These are phyloP conservation scores for Ctenopoma multispine DNA, from an alignment of 2,797 vertebrate species.

Conservation along the genomic window DNA sequence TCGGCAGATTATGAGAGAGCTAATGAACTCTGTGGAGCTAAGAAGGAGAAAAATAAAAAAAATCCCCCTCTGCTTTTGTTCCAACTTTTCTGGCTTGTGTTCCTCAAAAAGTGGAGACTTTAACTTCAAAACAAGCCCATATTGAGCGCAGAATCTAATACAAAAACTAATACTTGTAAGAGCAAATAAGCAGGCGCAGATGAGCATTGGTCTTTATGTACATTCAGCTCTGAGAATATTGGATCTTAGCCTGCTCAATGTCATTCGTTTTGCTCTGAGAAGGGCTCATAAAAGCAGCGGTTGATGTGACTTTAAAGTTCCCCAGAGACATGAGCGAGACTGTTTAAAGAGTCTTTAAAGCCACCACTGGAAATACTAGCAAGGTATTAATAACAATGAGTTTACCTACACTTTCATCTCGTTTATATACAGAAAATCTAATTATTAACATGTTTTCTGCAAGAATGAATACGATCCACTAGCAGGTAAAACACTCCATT, in stretches of 20 bases:
- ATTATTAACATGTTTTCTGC: slow-evolving; percentile 6
- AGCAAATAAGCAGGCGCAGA: slow-evolving; percentile 64
- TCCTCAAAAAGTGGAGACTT: slow-evolving; percentile 57
- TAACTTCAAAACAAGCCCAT: slow-evolving; percentile 66
- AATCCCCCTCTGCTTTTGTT: slow-evolving; percentile 57
- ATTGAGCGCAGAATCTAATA: slow-evolving; percentile 74
- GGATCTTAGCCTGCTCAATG: slow-evolving; percentile 62
- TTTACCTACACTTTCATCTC: slow-evolving; percentile 57
- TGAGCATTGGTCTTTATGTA: slow-evolving; percentile 66
- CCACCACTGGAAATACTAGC: slow-evolving; percentile 31
- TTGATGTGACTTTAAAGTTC: slow-evolving; percentile 76
- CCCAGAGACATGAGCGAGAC: slow-evolving; percentile 39
- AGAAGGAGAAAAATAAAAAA: slow-evolving; percentile 16
- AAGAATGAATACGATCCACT: slow-evolving; percentile 27
- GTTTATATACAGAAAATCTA: not conserved
- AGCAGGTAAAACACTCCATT: slow-evolving; percentile 10
- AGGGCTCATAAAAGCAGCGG: slow-evolving; percentile 71
- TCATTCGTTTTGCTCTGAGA: slow-evolving; percentile 65
- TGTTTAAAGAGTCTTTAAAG: slow-evolving; percentile 63
- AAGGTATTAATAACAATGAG: slow-evolving; percentile 55
- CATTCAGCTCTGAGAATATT: slow-evolving; percentile 67
- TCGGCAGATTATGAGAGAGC: slow-evolving; percentile 82
- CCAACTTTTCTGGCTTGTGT: slow-evolving; percentile 53
- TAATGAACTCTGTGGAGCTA: slow-evolving; percentile 81
- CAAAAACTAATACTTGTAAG: slow-evolving; percentile 74